Evolutionary conservation across 2,797 vertebrate genomes (phyloP), one percentile per base, ranked within the genome.

Genomic region (Gambusia yucatana): DNA sequence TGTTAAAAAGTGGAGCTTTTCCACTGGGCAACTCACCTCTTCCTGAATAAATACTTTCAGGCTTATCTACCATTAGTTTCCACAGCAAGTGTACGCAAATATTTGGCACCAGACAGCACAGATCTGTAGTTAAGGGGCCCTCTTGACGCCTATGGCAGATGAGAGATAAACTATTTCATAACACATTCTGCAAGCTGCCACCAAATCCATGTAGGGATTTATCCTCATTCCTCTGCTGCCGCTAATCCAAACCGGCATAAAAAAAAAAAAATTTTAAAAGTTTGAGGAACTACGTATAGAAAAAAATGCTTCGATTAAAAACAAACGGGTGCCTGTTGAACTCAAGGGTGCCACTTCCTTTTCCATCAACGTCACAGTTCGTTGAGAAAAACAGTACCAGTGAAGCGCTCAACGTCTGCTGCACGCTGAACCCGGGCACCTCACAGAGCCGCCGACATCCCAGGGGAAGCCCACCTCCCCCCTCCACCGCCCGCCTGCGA

Each of bases 331-430:
- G 28, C 67, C 76, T 76, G 84, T 87, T 88, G 69, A 73, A 81
- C 59, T 75, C 36, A 55, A 48, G 30, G 75, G 48, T 47, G 72
- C 59, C 70, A 77, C 88, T 93, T 93, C 89, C 93, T 93, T 88
- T 93, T 92, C 82, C 86, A 90, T 80, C 78, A 83, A 84, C 75
- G 86, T 94, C 93, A 94, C 94, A 93, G 90, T 87, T 89, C 88
- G 88, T 83, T 94, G 91, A 95, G 90, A 95, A 95, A 94, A 95
- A 94, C 92, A 94, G 75, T 82, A 83, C 87, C 92, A 93, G 93
- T 93, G 85, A 94, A 76, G 80, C 9, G 44, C 73, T 83, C 43
- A 85, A 86, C n/a, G 76, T 59, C 83, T 82, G 82, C 77, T 39
- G 39, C 41, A 39, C n/a, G 65, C 77, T 85, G 71, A 73, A 78